Evolutionary conservation across 2,113 vertebrate species (phyloP), one percentile per base, ranked within the genome.

Genomic region (Gopherus evgoodei): DNA sequence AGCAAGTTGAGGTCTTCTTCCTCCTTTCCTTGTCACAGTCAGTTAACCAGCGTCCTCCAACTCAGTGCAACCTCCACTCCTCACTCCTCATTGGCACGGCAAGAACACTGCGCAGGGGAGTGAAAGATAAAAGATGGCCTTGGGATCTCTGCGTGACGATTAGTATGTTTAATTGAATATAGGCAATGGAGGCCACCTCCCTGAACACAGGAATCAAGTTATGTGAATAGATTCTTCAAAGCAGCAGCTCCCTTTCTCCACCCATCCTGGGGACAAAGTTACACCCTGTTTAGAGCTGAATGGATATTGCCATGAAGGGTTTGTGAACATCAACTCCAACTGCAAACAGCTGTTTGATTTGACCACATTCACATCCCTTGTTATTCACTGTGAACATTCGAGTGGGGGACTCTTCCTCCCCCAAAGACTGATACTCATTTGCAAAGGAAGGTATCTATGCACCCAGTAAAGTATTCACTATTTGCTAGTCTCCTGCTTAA

Each of bases 111-210:
- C 0, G 0, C 35, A 47, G 81, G 62, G 56, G n/a, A 57, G 24
- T 5, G 42, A 0, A 0, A 56, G 8, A 42, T 75, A 35, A 84
- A 83, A 90, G 35, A 1, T 3, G 53, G 42, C 75, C 22, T 87
- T 6, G 59, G 87, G 57, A 91, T 35, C 65, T 57, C 84, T 80
- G n/a, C 22, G 4, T 90, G 14, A 52, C 76, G 14, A 13, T 86
- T 3, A 84, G 24, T n/a, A 1, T 0, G 0, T 87, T 86, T 22
- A 6, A 1, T 21, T 1, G 25, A 75, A 65, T 38, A 24, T 54
- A 86, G 35, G 53, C 89, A 19, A 65, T 56, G 25, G n/a, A 57
- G 0, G 22, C 84, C 69, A 84, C 72, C 78, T 52, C 8, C 44
- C 62, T 3, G 19, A 44, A 2, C 0, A 0, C 0, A 8, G 42